Conservation (phyloP, 2,113 vertebrate genomes). For the Grammomys dolichurus region DNA sequence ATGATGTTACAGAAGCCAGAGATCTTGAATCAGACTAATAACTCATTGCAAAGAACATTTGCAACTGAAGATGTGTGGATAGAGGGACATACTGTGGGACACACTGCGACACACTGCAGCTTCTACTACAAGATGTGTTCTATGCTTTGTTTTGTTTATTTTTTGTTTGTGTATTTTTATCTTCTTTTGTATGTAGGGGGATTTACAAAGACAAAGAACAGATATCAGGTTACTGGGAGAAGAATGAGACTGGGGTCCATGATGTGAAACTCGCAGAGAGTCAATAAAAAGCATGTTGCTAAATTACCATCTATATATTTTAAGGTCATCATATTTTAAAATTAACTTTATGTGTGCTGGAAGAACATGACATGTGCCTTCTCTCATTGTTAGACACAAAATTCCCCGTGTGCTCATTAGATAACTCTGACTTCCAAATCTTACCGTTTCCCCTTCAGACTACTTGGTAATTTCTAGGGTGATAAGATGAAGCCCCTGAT, state of each 20-base stretch:
- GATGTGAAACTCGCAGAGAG: background rate
- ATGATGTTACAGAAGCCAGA: background rate
- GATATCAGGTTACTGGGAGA: background rate
- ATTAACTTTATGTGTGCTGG: background rate
- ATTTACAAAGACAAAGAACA: background rate
- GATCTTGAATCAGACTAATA: background rate
- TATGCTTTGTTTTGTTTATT: background rate
- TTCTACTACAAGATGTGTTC: background rate
- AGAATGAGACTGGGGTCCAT: background rate
- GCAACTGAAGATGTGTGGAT: background rate
- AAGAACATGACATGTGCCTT: background rate
- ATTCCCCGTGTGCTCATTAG: background rate
- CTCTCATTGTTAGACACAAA: background rate
- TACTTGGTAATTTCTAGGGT: background rate
- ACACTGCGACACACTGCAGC: background rate
- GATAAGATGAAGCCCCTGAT: background rate
- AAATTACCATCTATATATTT: background rate
- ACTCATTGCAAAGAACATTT: background rate
- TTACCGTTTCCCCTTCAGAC: background rate
- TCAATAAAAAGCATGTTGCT: background rate
- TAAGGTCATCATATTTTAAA: background rate
- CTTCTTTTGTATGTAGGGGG: background rate
- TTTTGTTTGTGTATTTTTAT: background rate
- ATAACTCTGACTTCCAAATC: background rate
- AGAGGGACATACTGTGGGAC: background rate